Evolutionary conservation across 2,797 vertebrate genomes (phyloP), one percentile per base, ranked within the genome.

Genomic region (Dipus sagitta): DNA sequence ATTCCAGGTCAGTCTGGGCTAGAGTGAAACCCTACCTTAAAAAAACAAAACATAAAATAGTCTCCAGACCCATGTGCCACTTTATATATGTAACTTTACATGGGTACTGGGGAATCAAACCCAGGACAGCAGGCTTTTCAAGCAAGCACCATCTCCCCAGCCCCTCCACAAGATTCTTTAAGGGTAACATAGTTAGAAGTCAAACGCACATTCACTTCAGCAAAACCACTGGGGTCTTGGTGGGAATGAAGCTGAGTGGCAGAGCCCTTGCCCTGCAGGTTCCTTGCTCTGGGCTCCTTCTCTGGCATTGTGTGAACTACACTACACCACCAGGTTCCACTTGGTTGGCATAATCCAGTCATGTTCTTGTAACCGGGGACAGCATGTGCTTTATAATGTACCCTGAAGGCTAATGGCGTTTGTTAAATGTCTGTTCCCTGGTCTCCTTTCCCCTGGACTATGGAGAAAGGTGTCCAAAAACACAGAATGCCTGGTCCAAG

Each of bases 351-450:
- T 5, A 26, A 10, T 47, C 60, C 4, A 62, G 42, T 75, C 26
- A 30, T 32, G 52, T 26, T 47, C 65, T 72, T 12, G 0, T 79
- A 70, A 71, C 2, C 28, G 18, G 30, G 14, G 65, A 62, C 9
- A 0, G 30, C 1, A 12, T 4, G 38, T 30, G 1, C 20, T 30
- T 58, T n/a, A 60, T 20, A 78, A 34, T 34, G n/a, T 28, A 1
- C 17, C 38, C 77, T n/a, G n/a, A 77, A 54, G 81, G 47, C 65
- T 34, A 24, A 12, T 0, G 34, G 26, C 23, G 8, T 62, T 65
- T n/a, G 18, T 14, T 26, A 70, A 6, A 8, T 6, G 4, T 74
- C 47, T 47, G 42, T 23, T 3, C 24, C 18, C 78, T 62, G 20
- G 26, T 3, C 20, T 20, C 38, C 12, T 2, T 15, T 47, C 58